A percentile compares a stretch with the other conserved stretches of the same genome.
phyloP scores from a whole-genome alignment of 2,888 invertebrate species.

The Tribolium freemani region DNA sequence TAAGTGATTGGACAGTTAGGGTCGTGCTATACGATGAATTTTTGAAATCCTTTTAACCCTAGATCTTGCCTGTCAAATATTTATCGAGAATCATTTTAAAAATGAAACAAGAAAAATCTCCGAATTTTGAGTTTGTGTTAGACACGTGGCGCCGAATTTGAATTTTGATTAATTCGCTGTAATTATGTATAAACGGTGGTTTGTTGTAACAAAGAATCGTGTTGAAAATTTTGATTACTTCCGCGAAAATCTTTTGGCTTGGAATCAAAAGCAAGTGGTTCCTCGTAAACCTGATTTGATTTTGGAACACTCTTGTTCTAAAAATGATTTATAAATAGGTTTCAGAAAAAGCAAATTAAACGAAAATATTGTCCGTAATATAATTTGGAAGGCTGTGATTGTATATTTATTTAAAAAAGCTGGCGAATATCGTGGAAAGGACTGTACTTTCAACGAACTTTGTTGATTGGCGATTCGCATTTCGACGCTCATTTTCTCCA shows the following conservation, averaged over 20 bases:
- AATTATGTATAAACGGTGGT: background rate
- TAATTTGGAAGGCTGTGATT: background rate
- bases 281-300: constrained; percentile 12
- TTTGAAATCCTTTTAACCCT: background rate
- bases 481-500: background rate
- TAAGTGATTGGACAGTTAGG: background rate
- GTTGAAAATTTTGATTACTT: constrained; percentile 17
- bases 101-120: background rate
- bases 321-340: constrained; percentile 9
- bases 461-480: background rate
- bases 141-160: background rate
- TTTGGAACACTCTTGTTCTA: constrained; percentile 2
- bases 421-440: background rate
- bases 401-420: background rate
- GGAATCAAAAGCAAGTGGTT: constrained; percentile 8
- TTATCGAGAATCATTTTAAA: background rate
- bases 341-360: background rate
- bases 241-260: constrained; percentile 13
- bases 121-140: background rate
- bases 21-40: background rate
- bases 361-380: background rate
- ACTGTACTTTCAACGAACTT: background rate
- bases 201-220: constrained; percentile 15
- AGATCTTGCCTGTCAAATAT: background rate
- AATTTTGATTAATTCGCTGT: background rate